Conservation (phyloP, 2,113 vertebrate genomes). For the Prionailurus bengalensis region DNA sequence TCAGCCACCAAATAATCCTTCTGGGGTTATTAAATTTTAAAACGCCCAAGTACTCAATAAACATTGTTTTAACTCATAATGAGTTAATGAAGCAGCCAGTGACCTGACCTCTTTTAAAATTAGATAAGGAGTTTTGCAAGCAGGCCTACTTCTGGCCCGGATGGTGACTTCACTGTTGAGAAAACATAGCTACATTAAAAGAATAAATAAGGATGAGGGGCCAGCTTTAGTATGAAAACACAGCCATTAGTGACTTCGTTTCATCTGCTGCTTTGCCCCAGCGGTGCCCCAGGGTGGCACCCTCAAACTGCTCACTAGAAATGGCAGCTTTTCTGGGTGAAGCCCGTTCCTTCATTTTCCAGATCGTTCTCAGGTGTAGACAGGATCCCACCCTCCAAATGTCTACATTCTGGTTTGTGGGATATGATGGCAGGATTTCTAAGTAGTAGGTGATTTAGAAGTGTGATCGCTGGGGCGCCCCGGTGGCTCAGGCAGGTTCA, state of each 20-base stretch:
- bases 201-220: neutral
- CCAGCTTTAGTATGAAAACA: neutral
- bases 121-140: neutral
- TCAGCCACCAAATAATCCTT: neutral
- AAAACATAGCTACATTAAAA: neutral
- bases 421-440: neutral
- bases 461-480: no score
- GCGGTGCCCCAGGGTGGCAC: fast-evolving
- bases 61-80: slow-evolving; percentile 24
- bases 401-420: neutral
- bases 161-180: neutral
- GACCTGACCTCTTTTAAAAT: neutral
- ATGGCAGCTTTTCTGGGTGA: neutral
- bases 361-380: neutral
- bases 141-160: neutral
- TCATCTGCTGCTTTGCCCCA: neutral
- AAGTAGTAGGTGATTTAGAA: neutral
- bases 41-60: slow-evolving; percentile 40
- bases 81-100: slow-evolving; percentile 6
- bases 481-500: no score
- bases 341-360: neutral
- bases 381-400: neutral
- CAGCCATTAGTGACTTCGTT: neutral
- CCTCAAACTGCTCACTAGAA: neutral
- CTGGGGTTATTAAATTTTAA: slow-evolving; percentile 32